Evolutionary conservation across 2,888 invertebrate genomes (phyloP).

Genomic region (Scaptodrosophila latifasciaeformis): DNA sequence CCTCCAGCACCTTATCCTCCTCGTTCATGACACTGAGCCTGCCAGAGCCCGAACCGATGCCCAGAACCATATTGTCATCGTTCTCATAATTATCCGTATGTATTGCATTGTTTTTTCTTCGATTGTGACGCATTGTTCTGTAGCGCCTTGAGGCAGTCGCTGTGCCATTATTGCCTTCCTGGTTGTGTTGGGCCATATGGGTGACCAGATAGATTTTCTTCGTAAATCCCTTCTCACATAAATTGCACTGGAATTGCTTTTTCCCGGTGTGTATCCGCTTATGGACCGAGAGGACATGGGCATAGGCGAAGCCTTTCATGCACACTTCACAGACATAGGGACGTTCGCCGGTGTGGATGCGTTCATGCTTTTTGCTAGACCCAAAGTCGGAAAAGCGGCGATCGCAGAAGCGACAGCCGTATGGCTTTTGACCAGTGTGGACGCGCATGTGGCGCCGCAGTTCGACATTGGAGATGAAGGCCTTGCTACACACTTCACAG

Average conservation of each 20-base stretch:
- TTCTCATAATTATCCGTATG: not conserved
- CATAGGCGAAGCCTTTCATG: slow-evolving; percentile 72
- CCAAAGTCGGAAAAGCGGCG: slow-evolving; percentile 75
- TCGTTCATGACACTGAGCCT: slow-evolving; percentile 22
- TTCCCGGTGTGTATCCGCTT: slow-evolving; percentile 73
- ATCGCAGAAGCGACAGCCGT: slow-evolving; percentile 72
- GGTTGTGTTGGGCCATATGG: slow-evolving; percentile 71
- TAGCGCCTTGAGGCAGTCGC: no score
- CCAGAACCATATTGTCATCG: slow-evolving; percentile 3
- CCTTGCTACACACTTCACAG: slow-evolving; percentile 73
- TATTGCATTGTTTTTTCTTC: no score
- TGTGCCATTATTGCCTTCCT: no score
- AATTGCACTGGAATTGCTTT: slow-evolving; percentile 71
- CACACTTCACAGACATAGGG: slow-evolving; percentile 72
- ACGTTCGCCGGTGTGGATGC: slow-evolving; percentile 74
- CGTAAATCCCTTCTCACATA: slow-evolving; percentile 73
- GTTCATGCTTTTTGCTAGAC: slow-evolving; percentile 74
- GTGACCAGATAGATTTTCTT: slow-evolving; percentile 71
- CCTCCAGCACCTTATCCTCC: slow-evolving; percentile 51
- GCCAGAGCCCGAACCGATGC: slow-evolving; percentile 5
- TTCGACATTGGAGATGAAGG: slow-evolving; percentile 74
- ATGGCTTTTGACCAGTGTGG: slow-evolving; percentile 74
- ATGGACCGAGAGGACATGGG: slow-evolving; percentile 73
- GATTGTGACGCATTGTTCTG: no score
- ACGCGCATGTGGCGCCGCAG: slow-evolving; percentile 74